Base-by-base conservation (phyloP, 2,113 vertebrate species). In the Tor tambroides region DNA sequence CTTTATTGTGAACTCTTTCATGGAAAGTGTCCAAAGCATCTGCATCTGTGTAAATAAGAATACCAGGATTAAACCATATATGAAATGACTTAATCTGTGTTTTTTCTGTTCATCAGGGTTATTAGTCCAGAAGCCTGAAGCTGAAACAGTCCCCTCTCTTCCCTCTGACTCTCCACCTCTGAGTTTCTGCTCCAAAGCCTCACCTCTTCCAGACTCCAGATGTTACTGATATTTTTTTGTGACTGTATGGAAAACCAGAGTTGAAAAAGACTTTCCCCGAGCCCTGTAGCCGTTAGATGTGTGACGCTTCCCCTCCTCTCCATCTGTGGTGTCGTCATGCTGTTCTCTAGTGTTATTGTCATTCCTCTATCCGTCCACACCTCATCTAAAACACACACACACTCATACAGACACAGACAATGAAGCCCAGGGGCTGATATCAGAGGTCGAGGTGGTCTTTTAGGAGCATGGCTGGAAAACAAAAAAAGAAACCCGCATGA, bases 161-260 rank as follows among this genome's bases (percentile, higher is more conserved):
- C 82, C 90, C 91, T 90, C 89, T 87, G 65, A 61, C 83, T 78
- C 84, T 71, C 89, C 84, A 26, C 63, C 28, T 35, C 63, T 78
- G 88, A 61, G 87, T 81, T 88, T 69, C 90, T 26, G 75, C 89
- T 83, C 86, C 89, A 79, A 77, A 65, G 72, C 88, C 90, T 91
- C 85, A 90, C 91, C 89, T 74, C 89, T 91, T 87, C 93, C 91
- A 91, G 89, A 93, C 90, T 91, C 88, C 93, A 94, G 92, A 93
- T 93, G 88, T 92, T 92, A 91, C 83, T 89, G 89, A 92, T 91
- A 92, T 93, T 94, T 95, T 93, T 95, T 92, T 94, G 94, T 95
- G 94, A 94, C 94, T 92, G 90, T 95, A 93, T 76, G 80, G 84
- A 93, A 86, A 84, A 93, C 87, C 89, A 92, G 93, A 46, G 43